These are phyloP conservation scores for Phyllotreta striolata DNA, from an alignment of 2,888 invertebrate genomes.

Conservation along the genomic window DNA sequence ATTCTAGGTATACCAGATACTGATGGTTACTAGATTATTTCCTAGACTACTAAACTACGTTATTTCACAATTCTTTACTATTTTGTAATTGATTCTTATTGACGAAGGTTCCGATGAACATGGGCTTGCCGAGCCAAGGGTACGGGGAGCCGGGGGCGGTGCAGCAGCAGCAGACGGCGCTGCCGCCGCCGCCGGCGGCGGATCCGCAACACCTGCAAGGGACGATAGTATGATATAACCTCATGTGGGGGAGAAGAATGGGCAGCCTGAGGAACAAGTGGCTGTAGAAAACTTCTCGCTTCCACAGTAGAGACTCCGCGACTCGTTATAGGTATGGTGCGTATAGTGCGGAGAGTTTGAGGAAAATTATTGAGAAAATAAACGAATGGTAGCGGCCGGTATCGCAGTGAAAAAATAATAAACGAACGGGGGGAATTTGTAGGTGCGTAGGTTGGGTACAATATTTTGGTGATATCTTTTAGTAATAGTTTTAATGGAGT, in stretches of 20 bases:
- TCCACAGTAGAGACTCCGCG: slow-evolving; percentile 55
- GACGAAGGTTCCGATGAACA: slow-evolving; percentile 44
- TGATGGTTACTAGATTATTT: slow-evolving; percentile 42
- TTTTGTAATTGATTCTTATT: background rate
- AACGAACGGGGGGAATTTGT: no score
- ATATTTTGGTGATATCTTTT: no score
- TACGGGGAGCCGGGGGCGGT: slow-evolving; percentile 53
- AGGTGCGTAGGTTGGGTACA: no score
- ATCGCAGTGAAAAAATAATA: no score
- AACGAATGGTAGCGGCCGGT: slow-evolving; percentile 8
- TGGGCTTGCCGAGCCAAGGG: slow-evolving; percentile 53
- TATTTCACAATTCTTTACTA: slow-evolving; percentile 32
- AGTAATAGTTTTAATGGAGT: no score
- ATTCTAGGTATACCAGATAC: no score
- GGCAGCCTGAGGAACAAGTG: slow-evolving; percentile 80
- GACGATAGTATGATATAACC: slow-evolving; percentile 94
- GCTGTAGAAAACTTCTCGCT: slow-evolving; percentile 68
- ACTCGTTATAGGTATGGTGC: no score
- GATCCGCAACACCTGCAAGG: slow-evolving; percentile 84
- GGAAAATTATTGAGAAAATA: slow-evolving; percentile 11
- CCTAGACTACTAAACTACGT: no score
- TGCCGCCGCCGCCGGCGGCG: slow-evolving; percentile 58
- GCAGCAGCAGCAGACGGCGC: slow-evolving; percentile 58
- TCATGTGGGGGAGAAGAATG: slow-evolving; percentile 90
- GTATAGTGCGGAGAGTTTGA: slow-evolving; percentile 25